Percentiles rank a stretch among this genome's conserved stretches.
These are phyloP conservation scores for Neelides sp. DNA, from an alignment of 1,140 invertebrate genomes.

Conservation along the genomic window DNA sequence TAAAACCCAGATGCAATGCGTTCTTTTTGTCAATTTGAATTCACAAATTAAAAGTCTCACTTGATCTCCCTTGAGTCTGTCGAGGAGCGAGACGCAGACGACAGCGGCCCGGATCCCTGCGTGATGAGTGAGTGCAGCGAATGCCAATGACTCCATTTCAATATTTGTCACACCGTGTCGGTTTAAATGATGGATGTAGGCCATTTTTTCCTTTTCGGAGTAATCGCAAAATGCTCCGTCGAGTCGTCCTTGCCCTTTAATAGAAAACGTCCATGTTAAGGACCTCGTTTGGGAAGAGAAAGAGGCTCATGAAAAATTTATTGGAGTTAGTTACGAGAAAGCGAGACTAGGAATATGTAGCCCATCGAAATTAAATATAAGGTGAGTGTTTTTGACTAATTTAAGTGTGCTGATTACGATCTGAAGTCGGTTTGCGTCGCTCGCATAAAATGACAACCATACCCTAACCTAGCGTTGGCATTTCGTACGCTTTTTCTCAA, in stretches of 20 bases:
- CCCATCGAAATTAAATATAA: no score
- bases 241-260: constrained; percentile 66
- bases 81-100: constrained; percentile 83
- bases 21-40: background rate
- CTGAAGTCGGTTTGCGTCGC: background rate
- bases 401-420: background rate
- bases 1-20: background rate
- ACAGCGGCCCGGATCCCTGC: constrained; percentile 87
- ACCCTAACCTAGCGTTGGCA: no score
- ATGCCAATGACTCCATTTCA: constrained; percentile 91
- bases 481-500: no score
- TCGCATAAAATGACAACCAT: no score
- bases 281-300: background rate
- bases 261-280: background rate
- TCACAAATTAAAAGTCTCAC: background rate
- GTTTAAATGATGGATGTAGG: constrained; percentile 64
- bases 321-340: no score
- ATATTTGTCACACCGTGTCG: constrained; percentile 81
- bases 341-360: no score
- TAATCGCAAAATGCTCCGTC: constrained; percentile 97
- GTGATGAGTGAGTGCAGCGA: constrained; percentile 83
- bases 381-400: no score
- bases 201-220: constrained; percentile 53
- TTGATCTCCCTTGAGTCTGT: constrained; percentile 42
- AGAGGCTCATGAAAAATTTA: background rate